Conservation (phyloP, 2,113 vertebrate species). For the Spheniscus mendiculus region DNA sequence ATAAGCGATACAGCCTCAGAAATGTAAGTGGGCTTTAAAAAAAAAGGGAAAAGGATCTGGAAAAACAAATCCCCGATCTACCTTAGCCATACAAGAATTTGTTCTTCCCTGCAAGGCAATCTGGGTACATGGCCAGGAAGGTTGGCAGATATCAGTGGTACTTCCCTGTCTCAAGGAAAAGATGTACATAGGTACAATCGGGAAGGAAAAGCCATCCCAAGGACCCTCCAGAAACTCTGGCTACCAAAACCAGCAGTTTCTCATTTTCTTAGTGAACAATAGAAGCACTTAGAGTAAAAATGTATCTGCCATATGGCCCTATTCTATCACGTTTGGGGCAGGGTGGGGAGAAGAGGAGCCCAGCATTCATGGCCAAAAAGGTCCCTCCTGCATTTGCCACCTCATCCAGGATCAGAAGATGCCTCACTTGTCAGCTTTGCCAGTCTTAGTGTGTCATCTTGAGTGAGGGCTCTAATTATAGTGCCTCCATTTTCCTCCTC, state of each 20-base stretch:
- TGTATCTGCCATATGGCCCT: accelerated
- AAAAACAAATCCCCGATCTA: background rate
- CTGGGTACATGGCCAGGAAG: background rate
- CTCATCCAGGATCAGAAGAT: background rate
- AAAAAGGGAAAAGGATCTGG: background rate
- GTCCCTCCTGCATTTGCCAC: background rate
- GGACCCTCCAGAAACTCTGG: background rate
- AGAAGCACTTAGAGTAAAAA: background rate
- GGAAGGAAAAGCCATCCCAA: background rate
- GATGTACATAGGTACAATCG: background rate
- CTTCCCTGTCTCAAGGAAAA: background rate
- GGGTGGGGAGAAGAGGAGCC: background rate
- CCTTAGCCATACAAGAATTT: background rate
- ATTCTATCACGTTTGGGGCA: background rate
- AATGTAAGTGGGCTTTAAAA: background rate
- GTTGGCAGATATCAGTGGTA: background rate
- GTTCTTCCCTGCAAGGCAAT: background rate
- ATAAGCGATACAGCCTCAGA: background rate
- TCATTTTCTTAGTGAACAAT: background rate
- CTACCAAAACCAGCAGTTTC: background rate
- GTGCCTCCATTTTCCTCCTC: background rate
- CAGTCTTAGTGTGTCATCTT: background rate
- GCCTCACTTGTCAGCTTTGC: background rate
- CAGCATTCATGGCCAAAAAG: background rate
- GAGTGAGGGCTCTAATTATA: background rate